Percentiles rank a stretch among this genome's conserved stretches.
Conservation (phyloP, 2,797 vertebrate species). For the Potorous gilbertii region DNA sequence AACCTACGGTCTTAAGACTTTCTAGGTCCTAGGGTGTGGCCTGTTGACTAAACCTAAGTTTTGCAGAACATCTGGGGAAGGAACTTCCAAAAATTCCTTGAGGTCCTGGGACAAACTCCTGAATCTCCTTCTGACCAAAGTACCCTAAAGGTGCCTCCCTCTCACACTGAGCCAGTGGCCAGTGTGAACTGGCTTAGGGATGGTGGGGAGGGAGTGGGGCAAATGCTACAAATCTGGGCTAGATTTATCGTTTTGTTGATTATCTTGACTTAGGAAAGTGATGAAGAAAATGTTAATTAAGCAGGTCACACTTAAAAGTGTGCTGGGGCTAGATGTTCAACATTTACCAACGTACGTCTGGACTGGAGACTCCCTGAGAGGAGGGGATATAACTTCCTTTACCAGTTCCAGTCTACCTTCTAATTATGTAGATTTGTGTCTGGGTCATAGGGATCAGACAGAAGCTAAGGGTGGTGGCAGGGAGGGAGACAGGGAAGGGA, state of each 20-base stretch:
- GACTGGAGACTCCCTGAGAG: not conserved
- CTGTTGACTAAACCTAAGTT: no score
- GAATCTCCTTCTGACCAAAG: no score
- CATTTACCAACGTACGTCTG: not conserved
- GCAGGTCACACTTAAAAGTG: not conserved
- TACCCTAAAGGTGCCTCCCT: not conserved
- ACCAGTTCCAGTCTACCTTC: not conserved
- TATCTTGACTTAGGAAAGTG: not conserved
- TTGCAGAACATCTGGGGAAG: not conserved
- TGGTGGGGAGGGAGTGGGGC: not conserved
- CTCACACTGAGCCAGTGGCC: fast-evolving
- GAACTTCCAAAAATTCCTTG: not conserved
- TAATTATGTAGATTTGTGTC: not conserved
- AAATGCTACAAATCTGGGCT: not conserved
- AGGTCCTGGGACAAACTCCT: not conserved
- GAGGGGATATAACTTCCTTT: not conserved
- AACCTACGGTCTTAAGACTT: no score
- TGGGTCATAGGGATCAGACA: not conserved
- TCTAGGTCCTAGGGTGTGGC: not conserved
- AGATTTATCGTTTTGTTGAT: not conserved
- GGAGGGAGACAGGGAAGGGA: not conserved
- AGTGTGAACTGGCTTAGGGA: not conserved
- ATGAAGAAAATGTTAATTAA: not conserved
- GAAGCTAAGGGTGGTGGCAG: not conserved
- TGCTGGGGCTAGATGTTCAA: not conserved